phyloP scores from a whole-genome alignment of 1,140 invertebrate genomes.

The Neotoxoptera formosana region DNA sequence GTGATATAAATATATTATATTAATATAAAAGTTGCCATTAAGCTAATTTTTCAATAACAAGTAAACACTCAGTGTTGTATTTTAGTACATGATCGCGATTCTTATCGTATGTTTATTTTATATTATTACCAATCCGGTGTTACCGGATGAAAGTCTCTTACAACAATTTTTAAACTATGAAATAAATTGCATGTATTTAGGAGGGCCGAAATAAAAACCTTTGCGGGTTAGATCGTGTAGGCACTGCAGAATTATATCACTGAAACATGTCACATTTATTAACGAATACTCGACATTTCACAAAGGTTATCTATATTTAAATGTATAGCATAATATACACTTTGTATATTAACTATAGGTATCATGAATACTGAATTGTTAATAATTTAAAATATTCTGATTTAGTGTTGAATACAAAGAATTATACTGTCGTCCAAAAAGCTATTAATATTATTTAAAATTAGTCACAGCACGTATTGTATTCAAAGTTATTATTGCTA shows the following conservation, averaged over 20 bases:
- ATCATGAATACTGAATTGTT: background rate
- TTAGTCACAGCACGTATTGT: background rate
- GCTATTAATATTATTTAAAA: background rate
- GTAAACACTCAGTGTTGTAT: too few relatives aligned
- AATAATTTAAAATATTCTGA: background rate
- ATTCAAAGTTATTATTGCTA: background rate
- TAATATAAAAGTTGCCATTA: too few relatives aligned
- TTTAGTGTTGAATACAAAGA: background rate
- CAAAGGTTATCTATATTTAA: background rate
- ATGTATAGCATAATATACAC: background rate
- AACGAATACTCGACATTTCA: background rate
- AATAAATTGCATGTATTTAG: too few relatives aligned
- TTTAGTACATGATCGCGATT: too few relatives aligned
- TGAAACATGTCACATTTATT: background rate
- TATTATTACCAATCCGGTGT: too few relatives aligned
- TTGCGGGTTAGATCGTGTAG: too few relatives aligned
- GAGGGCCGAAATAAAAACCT: background rate
- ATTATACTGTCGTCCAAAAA: background rate
- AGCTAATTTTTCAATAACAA: too few relatives aligned
- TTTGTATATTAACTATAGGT: background rate
- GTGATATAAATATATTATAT: too few relatives aligned
- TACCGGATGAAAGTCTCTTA: too few relatives aligned
- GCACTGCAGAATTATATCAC: too few relatives aligned
- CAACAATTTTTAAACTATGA: too few relatives aligned
- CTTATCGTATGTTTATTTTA: too few relatives aligned